Percentiles rank a stretch among this genome's conserved stretches.
These are phyloP conservation scores for Tachina grossa DNA, from an alignment of 2,888 invertebrate species.

Conservation along the genomic window DNA sequence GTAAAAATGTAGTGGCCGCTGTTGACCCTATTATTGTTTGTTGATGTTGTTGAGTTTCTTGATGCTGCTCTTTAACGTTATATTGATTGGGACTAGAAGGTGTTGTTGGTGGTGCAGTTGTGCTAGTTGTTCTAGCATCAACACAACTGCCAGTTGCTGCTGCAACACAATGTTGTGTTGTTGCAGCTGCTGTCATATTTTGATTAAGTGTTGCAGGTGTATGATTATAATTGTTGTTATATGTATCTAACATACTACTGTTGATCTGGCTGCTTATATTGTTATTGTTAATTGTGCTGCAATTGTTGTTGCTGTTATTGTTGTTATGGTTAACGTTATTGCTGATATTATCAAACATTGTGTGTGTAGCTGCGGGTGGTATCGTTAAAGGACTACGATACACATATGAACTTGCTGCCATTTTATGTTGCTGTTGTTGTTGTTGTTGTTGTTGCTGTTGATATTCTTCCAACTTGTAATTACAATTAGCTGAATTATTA, in stretches of 20 bases:
- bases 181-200: conserved; percentile 24
- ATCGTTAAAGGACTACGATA: conserved; percentile 81
- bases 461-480: conserved; percentile 60
- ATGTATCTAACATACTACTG: conserved; percentile 53
- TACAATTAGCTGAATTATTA: conserved; percentile 44
- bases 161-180: conserved; percentile 27
- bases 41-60: conserved; percentile 39
- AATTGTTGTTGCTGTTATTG: conserved; percentile 43
- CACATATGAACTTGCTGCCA: conserved; percentile 80
- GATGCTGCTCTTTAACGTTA: conserved; percentile 76
- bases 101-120: conserved; percentile 69
- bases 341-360: conserved; percentile 65
- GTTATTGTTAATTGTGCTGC: conserved; percentile 51
- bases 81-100: conserved; percentile 51
- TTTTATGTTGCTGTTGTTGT: conserved; percentile 73
- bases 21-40: conserved; percentile 68
- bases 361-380: conserved; percentile 74
- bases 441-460: conserved; percentile 69
- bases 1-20: conserved; percentile 76
- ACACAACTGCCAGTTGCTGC: conserved; percentile 57
- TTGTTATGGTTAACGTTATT: conserved; percentile 55
- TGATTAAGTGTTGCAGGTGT: conserved; percentile 48
- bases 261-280: conserved; percentile 57
- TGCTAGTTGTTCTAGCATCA: conserved; percentile 12
- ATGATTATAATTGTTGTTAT: conserved; percentile 60